These are phyloP conservation scores for Mesocentrotus franciscanus DNA, from an alignment of 53 echinoderm and acorn worm genomes.

Conservation along the genomic window DNA sequence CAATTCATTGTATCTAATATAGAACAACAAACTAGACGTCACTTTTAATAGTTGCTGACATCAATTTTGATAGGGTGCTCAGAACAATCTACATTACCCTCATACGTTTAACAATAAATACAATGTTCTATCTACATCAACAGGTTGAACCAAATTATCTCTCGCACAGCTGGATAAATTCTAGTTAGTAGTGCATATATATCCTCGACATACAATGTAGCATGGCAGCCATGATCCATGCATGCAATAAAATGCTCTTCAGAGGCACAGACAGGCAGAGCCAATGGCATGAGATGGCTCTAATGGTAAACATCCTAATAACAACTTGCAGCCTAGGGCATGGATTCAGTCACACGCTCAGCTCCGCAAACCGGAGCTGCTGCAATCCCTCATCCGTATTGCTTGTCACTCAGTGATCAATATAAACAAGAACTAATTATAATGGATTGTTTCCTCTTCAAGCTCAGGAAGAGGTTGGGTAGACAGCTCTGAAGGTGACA, in stretches of 20 bases:
- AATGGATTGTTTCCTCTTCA: conserved; percentile 38
- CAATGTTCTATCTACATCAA: neutral
- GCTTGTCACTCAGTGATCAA: conserved; percentile 56
- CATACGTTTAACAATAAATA: neutral
- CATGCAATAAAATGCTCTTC: conserved; percentile 8
- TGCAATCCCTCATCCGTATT: neutral
- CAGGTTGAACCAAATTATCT: neutral
- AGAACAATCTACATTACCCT: neutral
- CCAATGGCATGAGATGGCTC: conserved; percentile 18
- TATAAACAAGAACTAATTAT: conserved; percentile 45
- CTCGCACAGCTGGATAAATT: neutral
- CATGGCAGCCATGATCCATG: neutral
- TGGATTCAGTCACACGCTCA: conserved; percentile 11
- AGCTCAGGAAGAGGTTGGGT: conserved; percentile 16
- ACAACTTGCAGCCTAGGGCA: neutral
- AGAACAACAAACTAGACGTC: neutral
- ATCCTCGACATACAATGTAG: neutral
- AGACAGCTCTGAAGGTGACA: neutral
- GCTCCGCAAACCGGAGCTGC: conserved; percentile 17
- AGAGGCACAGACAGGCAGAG: neutral
- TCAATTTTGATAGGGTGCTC: neutral
- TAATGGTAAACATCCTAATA: conserved; percentile 50
- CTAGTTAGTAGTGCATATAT: neutral
- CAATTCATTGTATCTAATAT: neutral
- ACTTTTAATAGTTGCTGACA: neutral